Percentiles rank a stretch among this genome's conserved stretches.
phyloP scores from a whole-genome alignment of 2,113 vertebrate species.

The Alouatta palliata region DNA sequence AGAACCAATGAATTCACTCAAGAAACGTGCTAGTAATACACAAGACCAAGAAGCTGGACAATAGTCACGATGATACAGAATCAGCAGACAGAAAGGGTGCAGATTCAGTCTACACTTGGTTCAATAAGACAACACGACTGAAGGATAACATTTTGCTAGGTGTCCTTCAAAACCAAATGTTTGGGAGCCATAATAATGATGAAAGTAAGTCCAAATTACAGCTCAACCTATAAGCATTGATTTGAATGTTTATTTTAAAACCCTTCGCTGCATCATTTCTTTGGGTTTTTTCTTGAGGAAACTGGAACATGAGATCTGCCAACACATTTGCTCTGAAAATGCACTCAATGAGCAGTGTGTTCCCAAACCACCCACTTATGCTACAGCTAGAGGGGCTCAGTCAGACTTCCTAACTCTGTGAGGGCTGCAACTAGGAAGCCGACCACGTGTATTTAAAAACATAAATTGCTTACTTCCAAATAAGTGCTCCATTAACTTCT shows the following conservation, averaged over 20 bases:
- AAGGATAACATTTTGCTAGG: neutral
- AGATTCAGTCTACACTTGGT: neutral
- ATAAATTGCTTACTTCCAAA: neutral
- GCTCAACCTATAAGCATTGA: neutral
- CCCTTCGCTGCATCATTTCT: neutral
- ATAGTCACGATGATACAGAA: neutral
- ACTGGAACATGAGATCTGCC: neutral
- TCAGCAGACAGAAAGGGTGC: neutral
- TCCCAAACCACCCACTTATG: neutral
- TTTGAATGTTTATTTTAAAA: neutral
- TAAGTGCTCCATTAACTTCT: neutral
- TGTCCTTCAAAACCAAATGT: neutral
- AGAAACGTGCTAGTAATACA: neutral
- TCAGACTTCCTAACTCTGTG: neutral
- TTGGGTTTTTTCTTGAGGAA: neutral
- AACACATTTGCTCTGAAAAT: neutral
- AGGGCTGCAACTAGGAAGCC: neutral
- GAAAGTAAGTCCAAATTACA: neutral
- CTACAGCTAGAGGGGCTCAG: neutral
- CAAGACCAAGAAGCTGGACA: neutral
- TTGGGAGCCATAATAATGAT: neutral
- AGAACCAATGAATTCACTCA: constrained; percentile 29
- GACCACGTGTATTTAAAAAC: neutral
- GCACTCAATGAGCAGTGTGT: neutral
- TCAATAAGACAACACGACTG: neutral